phyloP scores from a whole-genome alignment of 2,797 vertebrate species.

The Trichosurus vulpecula region DNA sequence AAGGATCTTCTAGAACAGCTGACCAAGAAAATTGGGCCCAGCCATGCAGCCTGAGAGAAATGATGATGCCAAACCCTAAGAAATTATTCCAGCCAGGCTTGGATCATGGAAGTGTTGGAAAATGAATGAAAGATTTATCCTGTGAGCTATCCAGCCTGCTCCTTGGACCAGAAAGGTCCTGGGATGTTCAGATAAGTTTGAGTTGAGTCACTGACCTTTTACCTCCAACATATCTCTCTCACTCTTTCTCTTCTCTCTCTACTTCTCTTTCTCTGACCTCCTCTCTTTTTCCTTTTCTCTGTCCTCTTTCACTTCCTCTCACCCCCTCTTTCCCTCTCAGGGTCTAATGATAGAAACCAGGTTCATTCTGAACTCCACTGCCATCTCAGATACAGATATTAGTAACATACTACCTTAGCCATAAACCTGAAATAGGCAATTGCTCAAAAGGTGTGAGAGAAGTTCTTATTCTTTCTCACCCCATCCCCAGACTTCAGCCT shows the following conservation, averaged over 20 bases:
- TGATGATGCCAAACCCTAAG: neutral
- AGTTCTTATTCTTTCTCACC: neutral
- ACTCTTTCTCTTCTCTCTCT: neutral
- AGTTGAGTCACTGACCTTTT: neutral
- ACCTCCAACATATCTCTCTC: neutral
- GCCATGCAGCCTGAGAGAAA: neutral
- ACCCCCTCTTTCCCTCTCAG: neutral
- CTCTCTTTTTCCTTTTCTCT: neutral
- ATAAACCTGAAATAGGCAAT: neutral
- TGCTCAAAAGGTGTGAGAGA: neutral
- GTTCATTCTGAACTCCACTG: neutral
- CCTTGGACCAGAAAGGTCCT: neutral
- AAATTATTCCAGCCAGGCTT: neutral
- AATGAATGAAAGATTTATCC: neutral
- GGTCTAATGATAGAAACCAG: neutral
- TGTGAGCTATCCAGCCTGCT: neutral
- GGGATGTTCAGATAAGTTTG: neutral
- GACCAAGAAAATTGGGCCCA: neutral
- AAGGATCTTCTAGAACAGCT: slow-evolving; percentile 17
- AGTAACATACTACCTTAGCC: neutral
- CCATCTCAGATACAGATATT: neutral
- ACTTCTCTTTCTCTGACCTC: neutral
- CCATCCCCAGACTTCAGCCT: neutral
- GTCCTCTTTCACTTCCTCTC: neutral
- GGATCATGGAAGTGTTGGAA: neutral